Evolutionary conservation across 2,113 vertebrate genomes (phyloP), one percentile per base, ranked within the genome.

Genomic region (Hippocampus guttulatus): DNA sequence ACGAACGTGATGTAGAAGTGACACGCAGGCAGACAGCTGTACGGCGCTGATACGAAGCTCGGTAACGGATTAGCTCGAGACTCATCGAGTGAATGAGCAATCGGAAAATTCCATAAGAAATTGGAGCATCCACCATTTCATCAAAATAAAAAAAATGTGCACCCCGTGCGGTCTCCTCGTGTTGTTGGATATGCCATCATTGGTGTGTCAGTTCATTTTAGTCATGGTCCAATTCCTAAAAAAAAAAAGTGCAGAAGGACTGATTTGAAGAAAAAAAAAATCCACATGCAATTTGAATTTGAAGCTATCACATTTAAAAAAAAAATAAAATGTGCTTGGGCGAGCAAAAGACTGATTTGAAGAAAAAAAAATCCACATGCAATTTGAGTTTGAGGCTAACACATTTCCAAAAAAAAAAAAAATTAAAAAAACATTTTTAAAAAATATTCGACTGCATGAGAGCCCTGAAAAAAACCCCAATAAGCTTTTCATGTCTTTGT

Each of bases 31-130:
- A 38, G 5, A 38, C 73, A 79, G 60, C 73, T 77, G 70, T 60
- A 71, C 11, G 67, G 65, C 65, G 20, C 71, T 33, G 67, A 81
- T 76, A 78, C 8, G 55, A 75, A 49, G 52, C 0, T 69, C 61
- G 40, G 64, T 58, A 40, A 69, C 67, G 25, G 62, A 57, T 30
- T 12, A 27, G n/a, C 14, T 40, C 33, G 8, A 38, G 33, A 63
- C 30, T 21, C 8, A 3, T 11, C 16, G 27, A 16, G 27, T 8
- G 55, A 61, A 33, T 15, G 18, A 61, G 27, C 15, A 18, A 63
- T 63, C 60, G 8, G 8, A 20, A 10, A 40, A 40, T 40, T 30
- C n/a, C 21, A 38, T 33, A 33, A 18, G 14, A 4, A 20, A 10
- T 63, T 20, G 27, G 18, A 38, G 30, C 1, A 33, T 38, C 23